A percentile compares a stretch with the other conserved stretches of the same genome.
phyloP scores from a whole-genome alignment of 2,113 vertebrate species.

The Mesembrinibis cayennensis region DNA sequence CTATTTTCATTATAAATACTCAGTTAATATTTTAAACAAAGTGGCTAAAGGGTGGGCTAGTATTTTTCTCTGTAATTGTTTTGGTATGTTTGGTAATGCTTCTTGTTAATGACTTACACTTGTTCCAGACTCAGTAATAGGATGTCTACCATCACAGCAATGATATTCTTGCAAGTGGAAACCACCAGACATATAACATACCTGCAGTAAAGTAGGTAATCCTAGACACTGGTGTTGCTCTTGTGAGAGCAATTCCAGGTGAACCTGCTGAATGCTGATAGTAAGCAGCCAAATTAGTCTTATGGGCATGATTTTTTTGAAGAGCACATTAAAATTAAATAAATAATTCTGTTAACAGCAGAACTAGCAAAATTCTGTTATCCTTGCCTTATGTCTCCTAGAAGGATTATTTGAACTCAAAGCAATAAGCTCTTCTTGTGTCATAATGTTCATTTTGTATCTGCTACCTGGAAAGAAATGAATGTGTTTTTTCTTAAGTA shows the following conservation, averaged over 20 bases:
- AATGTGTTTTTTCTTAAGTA: neutral
- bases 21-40: neutral
- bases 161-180: neutral
- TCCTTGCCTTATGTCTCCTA: neutral
- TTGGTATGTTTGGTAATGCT: neutral
- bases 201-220: neutral
- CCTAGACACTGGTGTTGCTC: neutral
- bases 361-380: neutral
- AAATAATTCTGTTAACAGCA: neutral
- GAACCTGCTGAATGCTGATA: neutral
- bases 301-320: neutral
- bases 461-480: neutral
- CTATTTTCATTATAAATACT: neutral
- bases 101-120: neutral
- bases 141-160: neutral
- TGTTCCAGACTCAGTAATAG: neutral
- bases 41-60: neutral
- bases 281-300: neutral
- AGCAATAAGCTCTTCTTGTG: neutral
- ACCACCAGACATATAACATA: neutral
- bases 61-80: neutral
- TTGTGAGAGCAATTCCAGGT: neutral
- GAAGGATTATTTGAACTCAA: neutral
- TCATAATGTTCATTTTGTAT: neutral
- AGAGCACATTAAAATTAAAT: neutral